These are phyloP conservation scores for Lithodes maja DNA, from an alignment of 2,888 invertebrate genomes.

Conservation along the genomic window DNA sequence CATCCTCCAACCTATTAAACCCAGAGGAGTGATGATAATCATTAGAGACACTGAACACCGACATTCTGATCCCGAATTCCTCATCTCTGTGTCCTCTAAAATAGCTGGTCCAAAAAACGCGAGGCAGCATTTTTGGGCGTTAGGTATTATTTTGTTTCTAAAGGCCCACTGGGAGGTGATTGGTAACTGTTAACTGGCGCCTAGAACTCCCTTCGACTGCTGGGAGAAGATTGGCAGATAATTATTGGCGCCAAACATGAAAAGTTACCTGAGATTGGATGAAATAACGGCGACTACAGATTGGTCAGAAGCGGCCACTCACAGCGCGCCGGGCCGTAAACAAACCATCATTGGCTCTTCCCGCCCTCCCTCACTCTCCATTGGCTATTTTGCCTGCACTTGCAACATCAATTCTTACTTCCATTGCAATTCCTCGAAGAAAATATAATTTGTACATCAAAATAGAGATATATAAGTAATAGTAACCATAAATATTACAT, in stretches of 20 bases:
- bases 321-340: constrained; percentile 58
- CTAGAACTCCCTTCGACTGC: neutral
- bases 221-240: constrained; percentile 67
- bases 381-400: constrained; percentile 20
- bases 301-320: constrained; percentile 67
- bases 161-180: neutral
- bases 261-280: constrained; percentile 69
- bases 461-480: neutral
- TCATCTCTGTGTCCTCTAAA: neutral
- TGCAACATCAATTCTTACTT: neutral
- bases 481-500: neutral
- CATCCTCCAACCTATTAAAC: neutral
- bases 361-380: constrained; percentile 27
- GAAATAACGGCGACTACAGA: constrained; percentile 68
- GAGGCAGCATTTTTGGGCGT: neutral
- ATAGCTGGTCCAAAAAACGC: neutral
- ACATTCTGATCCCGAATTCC: neutral
- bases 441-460: neutral
- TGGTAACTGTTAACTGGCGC: neutral
- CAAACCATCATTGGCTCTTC: constrained; percentile 59
- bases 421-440: neutral
- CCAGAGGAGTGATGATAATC: neutral
- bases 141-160: neutral
- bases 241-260: constrained; percentile 69
- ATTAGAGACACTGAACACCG: neutral